These are phyloP conservation scores for Psophia crepitans DNA, from an alignment of 2,113 vertebrate species.

Conservation along the genomic window DNA sequence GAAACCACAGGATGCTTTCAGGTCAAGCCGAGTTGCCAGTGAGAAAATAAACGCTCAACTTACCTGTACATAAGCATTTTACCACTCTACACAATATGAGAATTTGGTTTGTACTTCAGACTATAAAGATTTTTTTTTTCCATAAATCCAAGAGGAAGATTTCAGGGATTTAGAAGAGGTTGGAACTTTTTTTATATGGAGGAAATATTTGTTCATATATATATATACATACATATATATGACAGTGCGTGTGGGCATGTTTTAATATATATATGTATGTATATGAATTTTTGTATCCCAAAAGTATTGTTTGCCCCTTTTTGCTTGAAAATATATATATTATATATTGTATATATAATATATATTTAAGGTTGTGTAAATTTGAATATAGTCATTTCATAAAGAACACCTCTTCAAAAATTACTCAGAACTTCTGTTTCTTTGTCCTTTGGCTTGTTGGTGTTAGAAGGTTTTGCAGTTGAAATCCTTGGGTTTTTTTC, in stretches of 20 bases:
- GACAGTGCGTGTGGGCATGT: neutral
- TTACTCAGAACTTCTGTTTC: neutral
- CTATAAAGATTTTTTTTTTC: neutral
- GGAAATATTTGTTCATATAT: constrained; percentile 50
- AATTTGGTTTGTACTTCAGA: neutral
- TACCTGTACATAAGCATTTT: neutral
- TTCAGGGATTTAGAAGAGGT: constrained; percentile 74
- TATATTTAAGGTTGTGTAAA: constrained; percentile 58
- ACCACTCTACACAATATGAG: neutral
- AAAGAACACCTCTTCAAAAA: constrained; percentile 39
- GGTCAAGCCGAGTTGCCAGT: neutral
- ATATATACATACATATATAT: constrained; percentile 44
- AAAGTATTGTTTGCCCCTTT: constrained; percentile 50
- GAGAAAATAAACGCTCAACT: neutral
- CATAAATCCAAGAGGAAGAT: constrained; percentile 51
- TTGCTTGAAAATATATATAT: constrained; percentile 44
- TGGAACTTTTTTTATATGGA: constrained; percentile 66
- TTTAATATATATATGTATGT: constrained; percentile 62
- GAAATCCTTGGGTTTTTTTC: constrained; percentile 54
- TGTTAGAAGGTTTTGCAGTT: constrained; percentile 31
- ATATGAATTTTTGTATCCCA: constrained; percentile 56
- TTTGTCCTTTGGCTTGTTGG: constrained; percentile 10
- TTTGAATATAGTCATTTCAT: constrained; percentile 60
- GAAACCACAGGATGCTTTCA: constrained; percentile 1
- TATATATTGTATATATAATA: constrained; percentile 61